Evolutionary conservation across 1,140 invertebrate genomes (phyloP), one percentile per base, ranked within the genome.

Genomic region (Drosophila repleta): DNA sequence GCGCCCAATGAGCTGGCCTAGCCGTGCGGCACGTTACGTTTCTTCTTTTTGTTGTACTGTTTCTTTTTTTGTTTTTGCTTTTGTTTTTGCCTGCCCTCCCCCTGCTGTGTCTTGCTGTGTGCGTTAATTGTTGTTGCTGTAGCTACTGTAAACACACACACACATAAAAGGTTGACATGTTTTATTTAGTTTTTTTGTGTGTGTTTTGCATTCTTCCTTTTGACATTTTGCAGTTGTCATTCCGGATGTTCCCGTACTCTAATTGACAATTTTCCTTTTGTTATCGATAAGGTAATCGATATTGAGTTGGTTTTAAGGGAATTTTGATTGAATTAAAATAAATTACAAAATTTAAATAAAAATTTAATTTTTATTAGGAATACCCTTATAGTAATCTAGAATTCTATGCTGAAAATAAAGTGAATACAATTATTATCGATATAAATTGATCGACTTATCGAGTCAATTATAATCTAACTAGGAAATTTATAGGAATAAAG

Each of bases 1-100:
- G 46, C 74, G 37, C 67, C 82, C 81, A 82, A 85, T 87, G 78
- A 74, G 72, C 70, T 70, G 46, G 60, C 61, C 78, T 81, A 66
- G 61, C 70, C 73, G 32, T 13, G 46, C 24, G 55, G 55, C 46
- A 35, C 49, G 51, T 66, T 37, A 56, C 35, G 60, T 66, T 74
- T 71, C 43, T 32, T 46, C 32, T 32, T 41, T 51, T 61, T 60
- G 39, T 43, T 43, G 39, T 58, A 35, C 32, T 35, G 29, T 32
- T 32, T 63, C 1, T 32, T 13, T 46, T 66, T 11, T 3, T 71
- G 41, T 29, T 53, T 46, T 48, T 21, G 49, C 21, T 53, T 46
- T 48, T 21, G 49, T 52, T 56, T 46, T 39, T 58, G 24, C 21
- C 37, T 62, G 65, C 37, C 48, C 55, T 48, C 52, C n/a, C 37